Conservation (phyloP, 2,888 invertebrate species). For the Temnothorax rugatulus region DNA sequence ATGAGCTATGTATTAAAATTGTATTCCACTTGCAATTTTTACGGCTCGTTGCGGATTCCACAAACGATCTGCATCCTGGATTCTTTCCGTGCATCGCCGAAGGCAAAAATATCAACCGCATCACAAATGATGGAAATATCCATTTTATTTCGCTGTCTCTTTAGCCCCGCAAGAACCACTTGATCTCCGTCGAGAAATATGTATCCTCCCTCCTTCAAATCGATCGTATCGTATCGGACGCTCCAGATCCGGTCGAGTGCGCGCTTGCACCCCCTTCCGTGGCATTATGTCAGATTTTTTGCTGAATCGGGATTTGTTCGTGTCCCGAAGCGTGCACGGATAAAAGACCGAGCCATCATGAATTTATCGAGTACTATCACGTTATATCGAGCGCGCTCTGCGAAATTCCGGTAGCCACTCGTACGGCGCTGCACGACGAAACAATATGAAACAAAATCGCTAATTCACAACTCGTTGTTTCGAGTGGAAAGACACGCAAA, state of each 20-base stretch:
- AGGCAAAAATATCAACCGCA: constrained; percentile 3
- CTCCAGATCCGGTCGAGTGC: constrained; percentile 64
- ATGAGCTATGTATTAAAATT: neutral
- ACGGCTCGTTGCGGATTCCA: neutral
- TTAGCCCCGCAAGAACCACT: neutral
- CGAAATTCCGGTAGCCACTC: constrained; percentile 30
- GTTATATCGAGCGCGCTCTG: constrained; percentile 12
- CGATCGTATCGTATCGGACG: constrained; percentile 69
- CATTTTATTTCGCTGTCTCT: constrained; percentile 11
- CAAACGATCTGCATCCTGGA: neutral
- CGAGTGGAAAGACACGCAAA: neutral
- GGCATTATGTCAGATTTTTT: constrained; percentile 59
- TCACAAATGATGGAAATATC: constrained; percentile 7
- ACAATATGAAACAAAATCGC: constrained; percentile 7
- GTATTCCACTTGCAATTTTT: constrained; percentile 14
- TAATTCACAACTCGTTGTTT: constrained; percentile 23
- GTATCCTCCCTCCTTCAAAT: constrained; percentile 51
- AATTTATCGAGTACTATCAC: constrained; percentile 42
- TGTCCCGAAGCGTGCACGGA: constrained; percentile 35
- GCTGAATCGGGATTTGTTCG: constrained; percentile 59
- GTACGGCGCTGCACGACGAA: neutral
- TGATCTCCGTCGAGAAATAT: constrained; percentile 8
- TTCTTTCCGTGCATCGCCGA: neutral
- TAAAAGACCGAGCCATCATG: constrained; percentile 36
- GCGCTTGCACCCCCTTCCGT: constrained; percentile 49